A percentile compares a stretch with the other conserved stretches of the same genome.
Conservation (phyloP, 2,888 invertebrate genomes). For the Metellina segmentata region DNA sequence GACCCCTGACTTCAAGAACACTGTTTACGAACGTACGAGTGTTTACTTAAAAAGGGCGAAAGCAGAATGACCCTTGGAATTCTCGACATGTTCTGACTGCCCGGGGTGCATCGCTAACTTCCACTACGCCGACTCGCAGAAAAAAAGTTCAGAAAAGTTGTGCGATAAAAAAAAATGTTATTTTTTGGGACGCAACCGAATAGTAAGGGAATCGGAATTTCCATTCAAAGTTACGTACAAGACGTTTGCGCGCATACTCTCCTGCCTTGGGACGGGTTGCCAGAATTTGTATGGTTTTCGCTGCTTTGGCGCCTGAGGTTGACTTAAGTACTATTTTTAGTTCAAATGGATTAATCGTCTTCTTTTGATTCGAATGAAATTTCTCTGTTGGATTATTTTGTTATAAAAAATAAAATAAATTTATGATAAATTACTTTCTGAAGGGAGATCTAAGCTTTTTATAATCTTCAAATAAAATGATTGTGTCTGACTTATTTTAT, state of each 20-base stretch:
- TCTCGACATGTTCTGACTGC: background rate
- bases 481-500: too few relatives aligned
- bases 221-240: slow-evolving; percentile 47
- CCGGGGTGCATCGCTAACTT: background rate
- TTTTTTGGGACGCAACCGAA: background rate
- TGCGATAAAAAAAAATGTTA: background rate
- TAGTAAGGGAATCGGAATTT: slow-evolving; percentile 37
- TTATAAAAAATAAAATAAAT: too few relatives aligned
- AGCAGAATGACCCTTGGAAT: background rate
- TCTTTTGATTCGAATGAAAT: background rate
- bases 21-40: background rate
- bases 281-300: background rate
- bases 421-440: too few relatives aligned
- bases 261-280: background rate
- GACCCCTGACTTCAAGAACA: background rate
- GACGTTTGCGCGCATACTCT: slow-evolving; percentile 41
- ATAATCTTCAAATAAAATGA: too few relatives aligned
- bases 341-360: background rate
- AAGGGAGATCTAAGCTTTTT: too few relatives aligned
- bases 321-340: background rate
- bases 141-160: background rate
- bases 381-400: too few relatives aligned
- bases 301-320: background rate
- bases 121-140: background rate
- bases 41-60: background rate